Conservation (phyloP, 2,797 vertebrate species). For the Columba guinea region DNA sequence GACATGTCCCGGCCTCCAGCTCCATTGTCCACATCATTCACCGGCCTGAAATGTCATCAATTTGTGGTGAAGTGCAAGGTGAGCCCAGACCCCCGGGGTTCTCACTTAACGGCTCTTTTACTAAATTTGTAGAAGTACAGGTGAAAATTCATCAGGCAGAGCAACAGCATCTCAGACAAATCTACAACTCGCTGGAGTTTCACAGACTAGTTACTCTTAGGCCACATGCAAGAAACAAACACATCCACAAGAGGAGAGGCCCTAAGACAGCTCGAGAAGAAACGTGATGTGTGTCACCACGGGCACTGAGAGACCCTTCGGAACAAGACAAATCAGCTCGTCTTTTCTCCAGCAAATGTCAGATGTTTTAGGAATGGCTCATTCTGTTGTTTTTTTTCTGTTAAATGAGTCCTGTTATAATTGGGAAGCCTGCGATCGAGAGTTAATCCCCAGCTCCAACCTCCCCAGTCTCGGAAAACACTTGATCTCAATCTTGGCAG, state of each 20-base stretch:
- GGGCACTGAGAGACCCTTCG: neutral
- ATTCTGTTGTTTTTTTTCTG: neutral
- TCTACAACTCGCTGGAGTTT: neutral
- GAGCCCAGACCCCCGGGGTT: neutral
- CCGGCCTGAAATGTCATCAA: neutral
- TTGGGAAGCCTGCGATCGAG: neutral
- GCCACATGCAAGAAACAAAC: neutral
- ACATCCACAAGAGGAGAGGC: neutral
- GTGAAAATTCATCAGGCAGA: neutral
- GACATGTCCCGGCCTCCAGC: neutral
- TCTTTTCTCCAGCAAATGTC: neutral
- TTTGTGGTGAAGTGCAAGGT: neutral
- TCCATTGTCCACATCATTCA: neutral
- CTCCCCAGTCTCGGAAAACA: neutral
- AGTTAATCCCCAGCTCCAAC: constrained; percentile 2
- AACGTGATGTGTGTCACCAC: neutral
- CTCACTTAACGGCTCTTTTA: neutral
- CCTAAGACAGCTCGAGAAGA: neutral
- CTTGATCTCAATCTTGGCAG: constrained; percentile 21
- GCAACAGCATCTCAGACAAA: neutral
- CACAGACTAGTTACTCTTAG: neutral
- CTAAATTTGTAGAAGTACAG: neutral
- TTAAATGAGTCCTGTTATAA: neutral
- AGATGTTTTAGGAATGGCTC: neutral
- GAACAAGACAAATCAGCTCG: neutral